These are phyloP conservation scores for Anser brachyrhynchus DNA, from an alignment of 2,113 vertebrate species.

Conservation along the genomic window DNA sequence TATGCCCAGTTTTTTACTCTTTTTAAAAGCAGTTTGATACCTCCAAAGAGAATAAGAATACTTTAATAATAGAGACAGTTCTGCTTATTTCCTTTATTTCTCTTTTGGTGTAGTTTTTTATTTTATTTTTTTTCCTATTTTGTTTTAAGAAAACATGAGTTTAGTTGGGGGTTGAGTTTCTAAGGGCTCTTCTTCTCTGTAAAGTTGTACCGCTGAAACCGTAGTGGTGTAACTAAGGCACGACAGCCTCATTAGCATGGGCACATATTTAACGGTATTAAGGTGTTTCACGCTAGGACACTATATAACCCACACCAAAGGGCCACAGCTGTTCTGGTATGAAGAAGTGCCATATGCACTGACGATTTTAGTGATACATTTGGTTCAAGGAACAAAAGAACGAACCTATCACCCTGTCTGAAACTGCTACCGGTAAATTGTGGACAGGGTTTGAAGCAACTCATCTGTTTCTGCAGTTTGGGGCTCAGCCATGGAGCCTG, in stretches of 20 bases:
- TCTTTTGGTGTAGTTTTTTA: constrained; percentile 12
- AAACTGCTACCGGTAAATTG: background rate
- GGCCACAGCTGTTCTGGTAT: background rate
- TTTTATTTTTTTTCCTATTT: background rate
- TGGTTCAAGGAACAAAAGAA: background rate
- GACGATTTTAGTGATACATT: background rate
- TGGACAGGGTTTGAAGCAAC: background rate
- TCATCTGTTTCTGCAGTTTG: background rate
- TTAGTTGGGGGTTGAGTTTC: background rate
- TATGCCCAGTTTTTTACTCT: constrained; percentile 39
- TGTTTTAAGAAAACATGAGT: background rate
- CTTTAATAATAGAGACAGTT: constrained; percentile 54
- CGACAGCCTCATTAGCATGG: background rate
- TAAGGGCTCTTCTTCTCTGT: background rate
- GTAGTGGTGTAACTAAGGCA: constrained; percentile 13
- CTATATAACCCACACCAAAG: background rate
- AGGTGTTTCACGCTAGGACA: background rate
- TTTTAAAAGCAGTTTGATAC: constrained; percentile 26
- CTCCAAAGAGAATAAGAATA: constrained; percentile 52
- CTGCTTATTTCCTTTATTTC: constrained; percentile 63
- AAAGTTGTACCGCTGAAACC: background rate
- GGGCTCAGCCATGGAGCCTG: background rate
- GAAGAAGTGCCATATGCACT: background rate
- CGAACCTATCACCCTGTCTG: background rate
- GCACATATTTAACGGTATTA: background rate